phyloP scores from a whole-genome alignment of 2,113 vertebrate genomes.

The Tilapia sparmanii region DNA sequence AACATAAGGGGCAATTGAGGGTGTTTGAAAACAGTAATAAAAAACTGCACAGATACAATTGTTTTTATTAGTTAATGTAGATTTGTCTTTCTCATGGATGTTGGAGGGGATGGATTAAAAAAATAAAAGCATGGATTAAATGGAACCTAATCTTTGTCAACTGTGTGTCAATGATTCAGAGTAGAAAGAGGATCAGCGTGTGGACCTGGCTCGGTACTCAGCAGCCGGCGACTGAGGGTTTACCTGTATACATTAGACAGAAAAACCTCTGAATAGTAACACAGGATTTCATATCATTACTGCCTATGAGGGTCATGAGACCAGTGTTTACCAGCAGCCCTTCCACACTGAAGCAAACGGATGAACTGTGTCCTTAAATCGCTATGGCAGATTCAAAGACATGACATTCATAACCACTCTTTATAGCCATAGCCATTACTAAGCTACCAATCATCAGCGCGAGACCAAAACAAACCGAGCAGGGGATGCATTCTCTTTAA shows the following conservation, averaged over 20 bases:
- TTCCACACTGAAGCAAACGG: background rate
- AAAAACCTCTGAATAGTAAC: background rate
- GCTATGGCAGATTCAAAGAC: background rate
- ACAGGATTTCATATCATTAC: background rate
- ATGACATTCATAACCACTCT: background rate
- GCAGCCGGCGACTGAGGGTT: background rate
- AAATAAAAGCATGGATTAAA: background rate
- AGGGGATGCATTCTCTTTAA: background rate
- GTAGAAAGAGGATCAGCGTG: background rate
- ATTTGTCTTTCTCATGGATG: background rate
- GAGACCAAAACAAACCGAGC: background rate
- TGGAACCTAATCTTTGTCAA: background rate
- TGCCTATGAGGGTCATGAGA: background rate
- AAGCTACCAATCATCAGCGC: background rate
- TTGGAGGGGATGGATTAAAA: background rate
- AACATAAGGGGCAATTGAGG: constrained; percentile 31
- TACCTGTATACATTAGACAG: background rate
- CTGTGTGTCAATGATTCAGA: background rate
- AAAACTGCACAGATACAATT: background rate
- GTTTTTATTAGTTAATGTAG: background rate
- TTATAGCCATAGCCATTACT: background rate
- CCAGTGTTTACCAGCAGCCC: background rate
- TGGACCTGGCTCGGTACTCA: background rate
- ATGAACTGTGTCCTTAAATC: background rate
- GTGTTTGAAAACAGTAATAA: constrained; percentile 45